phyloP scores from a whole-genome alignment of 2,888 invertebrate genomes.

The Spilosoma lubricipeda region DNA sequence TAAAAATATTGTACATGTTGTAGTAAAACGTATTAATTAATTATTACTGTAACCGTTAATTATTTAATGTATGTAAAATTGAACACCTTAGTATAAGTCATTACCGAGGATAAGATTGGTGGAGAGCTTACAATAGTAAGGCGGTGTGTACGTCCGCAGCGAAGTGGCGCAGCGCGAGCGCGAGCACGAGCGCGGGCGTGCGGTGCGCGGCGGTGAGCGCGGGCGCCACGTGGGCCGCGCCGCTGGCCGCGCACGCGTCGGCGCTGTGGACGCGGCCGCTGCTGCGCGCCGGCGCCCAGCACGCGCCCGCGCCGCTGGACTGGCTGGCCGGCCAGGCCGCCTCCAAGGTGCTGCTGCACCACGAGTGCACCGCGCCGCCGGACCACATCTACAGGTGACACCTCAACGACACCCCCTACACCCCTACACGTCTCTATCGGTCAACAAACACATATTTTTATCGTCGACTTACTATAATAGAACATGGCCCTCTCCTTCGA shows the following conservation, averaged over 20 bases:
- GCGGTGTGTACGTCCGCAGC: constrained; percentile 27
- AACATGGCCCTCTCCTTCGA: no score
- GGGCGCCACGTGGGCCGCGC: constrained; percentile 90
- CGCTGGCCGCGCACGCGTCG: constrained; percentile 91
- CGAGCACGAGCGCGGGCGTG: constrained; percentile 53
- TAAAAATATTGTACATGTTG: neutral
- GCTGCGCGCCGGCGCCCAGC: constrained; percentile 65
- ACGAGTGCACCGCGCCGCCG: constrained; percentile 73
- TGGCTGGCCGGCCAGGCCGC: constrained; percentile 66
- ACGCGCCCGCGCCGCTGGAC: constrained; percentile 59
- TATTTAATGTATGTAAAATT: no score
- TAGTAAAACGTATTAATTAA: neutral
- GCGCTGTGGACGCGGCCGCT: constrained; percentile 92
- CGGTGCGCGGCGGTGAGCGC: constrained; percentile 77
- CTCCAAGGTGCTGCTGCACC: constrained; percentile 61
- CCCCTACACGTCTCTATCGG: no score
- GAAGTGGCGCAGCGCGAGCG: constrained; percentile 59
- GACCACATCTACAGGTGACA: constrained; percentile 68
- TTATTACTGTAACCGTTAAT: no score
- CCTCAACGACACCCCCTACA: neutral
- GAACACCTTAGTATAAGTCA: no score
- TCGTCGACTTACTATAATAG: no score
- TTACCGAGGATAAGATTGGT: no score
- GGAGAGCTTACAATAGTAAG: neutral
- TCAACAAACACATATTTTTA: no score